phyloP scores from a whole-genome alignment of 1,140 invertebrate species.

The Heliothis subflexa region DNA sequence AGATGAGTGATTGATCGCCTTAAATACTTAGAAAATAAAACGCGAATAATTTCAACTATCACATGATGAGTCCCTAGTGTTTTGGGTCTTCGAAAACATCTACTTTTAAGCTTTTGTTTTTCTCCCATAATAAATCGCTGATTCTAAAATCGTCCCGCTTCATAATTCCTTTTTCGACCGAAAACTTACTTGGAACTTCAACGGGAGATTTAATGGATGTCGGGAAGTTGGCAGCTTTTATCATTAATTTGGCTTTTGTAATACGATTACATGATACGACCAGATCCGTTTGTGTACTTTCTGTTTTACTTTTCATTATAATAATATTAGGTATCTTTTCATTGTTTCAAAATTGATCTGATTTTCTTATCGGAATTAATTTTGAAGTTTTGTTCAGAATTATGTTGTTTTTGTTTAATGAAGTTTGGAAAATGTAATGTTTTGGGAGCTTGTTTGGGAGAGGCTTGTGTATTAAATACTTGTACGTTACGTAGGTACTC shows the following conservation, averaged over 20 bases:
- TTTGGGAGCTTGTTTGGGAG: constrained; percentile 8
- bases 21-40: too few species aligned
- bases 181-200: constrained; percentile 45
- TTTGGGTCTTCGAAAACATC: neutral
- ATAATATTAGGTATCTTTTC: constrained; percentile 47
- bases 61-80: too few species aligned
- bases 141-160: constrained; percentile 35
- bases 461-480: neutral
- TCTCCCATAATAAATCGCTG: constrained; percentile 9
- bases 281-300: constrained; percentile 46
- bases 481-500: neutral
- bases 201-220: constrained; percentile 52
- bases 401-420: constrained; percentile 25
- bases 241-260: constrained; percentile 54
- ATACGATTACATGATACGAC: constrained; percentile 54
- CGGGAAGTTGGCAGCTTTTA: constrained; percentile 51
- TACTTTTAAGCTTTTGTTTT: constrained; percentile 20
- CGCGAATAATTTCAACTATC: too few species aligned
- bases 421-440: constrained; percentile 21
- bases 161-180: constrained; percentile 43
- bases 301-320: constrained; percentile 48
- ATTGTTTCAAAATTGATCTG: constrained; percentile 46
- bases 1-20: too few species aligned
- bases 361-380: constrained; percentile 48
- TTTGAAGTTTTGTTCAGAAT: constrained; percentile 34